phyloP scores from a whole-genome alignment of 2,113 vertebrate species.

The Andinoacara biseriatus region DNA sequence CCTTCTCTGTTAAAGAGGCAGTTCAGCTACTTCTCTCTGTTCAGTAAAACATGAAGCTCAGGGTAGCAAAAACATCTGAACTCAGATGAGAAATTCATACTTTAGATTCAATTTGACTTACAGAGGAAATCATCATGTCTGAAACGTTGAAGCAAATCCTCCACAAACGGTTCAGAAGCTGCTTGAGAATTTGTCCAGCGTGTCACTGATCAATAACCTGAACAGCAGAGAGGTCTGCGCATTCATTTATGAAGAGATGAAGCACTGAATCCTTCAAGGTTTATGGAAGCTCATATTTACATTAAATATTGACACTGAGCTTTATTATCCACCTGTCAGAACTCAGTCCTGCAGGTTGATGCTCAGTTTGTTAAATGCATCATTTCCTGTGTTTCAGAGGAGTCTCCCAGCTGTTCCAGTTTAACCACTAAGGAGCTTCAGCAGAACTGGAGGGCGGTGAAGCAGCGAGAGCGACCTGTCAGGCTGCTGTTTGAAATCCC shows the following conservation, averaged over 20 bases:
- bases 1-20: background rate
- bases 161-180: too few relatives aligned
- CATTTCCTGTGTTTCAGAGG: constrained; percentile 1
- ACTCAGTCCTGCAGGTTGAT: too few relatives aligned
- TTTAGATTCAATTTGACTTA: background rate
- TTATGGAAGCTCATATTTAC: too few relatives aligned
- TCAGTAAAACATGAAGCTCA: too few relatives aligned
- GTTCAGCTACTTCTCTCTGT: too few relatives aligned
- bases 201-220: too few relatives aligned
- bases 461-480: constrained; percentile 76
- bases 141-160: background rate
- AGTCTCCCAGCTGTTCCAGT: constrained; percentile 69
- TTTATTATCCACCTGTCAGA: background rate
- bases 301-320: background rate
- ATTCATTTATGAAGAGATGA: too few relatives aligned
- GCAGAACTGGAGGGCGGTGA: constrained; percentile 85
- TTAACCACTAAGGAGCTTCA: constrained; percentile 94
- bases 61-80: background rate
- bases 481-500: constrained; percentile 90
- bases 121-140: background rate
- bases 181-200: too few relatives aligned
- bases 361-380: background rate
- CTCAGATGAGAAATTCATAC: background rate
- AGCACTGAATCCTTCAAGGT: too few relatives aligned
- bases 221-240: too few relatives aligned